Percentiles rank a stretch among this genome's conserved stretches.
Evolutionary conservation across 2,888 invertebrate species (phyloP).

Genomic region (Sesamia inferens): DNA sequence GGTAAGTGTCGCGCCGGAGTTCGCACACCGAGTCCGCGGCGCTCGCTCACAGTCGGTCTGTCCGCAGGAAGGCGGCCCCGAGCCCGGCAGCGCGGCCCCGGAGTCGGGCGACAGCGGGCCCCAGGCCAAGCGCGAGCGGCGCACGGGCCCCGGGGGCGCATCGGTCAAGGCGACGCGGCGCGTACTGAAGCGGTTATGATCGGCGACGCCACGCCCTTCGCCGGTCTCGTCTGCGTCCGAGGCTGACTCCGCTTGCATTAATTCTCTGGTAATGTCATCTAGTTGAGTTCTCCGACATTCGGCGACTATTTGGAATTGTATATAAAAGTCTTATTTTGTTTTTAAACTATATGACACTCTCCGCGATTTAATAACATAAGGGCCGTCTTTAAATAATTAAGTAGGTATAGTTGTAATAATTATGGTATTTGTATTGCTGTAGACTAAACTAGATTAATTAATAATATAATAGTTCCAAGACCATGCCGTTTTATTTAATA

Average conservation of each 20-base stretch:
- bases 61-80: slow-evolving; percentile 83
- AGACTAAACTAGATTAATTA: slow-evolving; percentile 46
- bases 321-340: slow-evolving; percentile 39
- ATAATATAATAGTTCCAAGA: slow-evolving; percentile 47
- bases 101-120: slow-evolving; percentile 87
- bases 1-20: slow-evolving; percentile 2
- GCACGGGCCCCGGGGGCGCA: slow-evolving; percentile 16
- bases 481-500: slow-evolving; percentile 14
- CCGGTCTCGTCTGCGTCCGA: not conserved
- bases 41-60: not conserved
- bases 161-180: slow-evolving; percentile 45
- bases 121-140: slow-evolving; percentile 94
- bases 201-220: not conserved
- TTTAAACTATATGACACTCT: slow-evolving; percentile 13
- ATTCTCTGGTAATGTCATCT: slow-evolving; percentile 17
- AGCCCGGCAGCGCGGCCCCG: slow-evolving; percentile 72
- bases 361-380: slow-evolving; percentile 27
- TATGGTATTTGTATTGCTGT: slow-evolving; percentile 58
- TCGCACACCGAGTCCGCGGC: slow-evolving; percentile 35
- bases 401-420: slow-evolving; percentile 56
- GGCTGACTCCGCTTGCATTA: slow-evolving; percentile 20
- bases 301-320: slow-evolving; percentile 33
- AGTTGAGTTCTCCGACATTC: slow-evolving; percentile 18
- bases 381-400: slow-evolving; percentile 37
- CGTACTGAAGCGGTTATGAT: slow-evolving; percentile 61